Conservation (phyloP, 2,888 invertebrate genomes). For the Sinopyrophorus schimmeli region DNA sequence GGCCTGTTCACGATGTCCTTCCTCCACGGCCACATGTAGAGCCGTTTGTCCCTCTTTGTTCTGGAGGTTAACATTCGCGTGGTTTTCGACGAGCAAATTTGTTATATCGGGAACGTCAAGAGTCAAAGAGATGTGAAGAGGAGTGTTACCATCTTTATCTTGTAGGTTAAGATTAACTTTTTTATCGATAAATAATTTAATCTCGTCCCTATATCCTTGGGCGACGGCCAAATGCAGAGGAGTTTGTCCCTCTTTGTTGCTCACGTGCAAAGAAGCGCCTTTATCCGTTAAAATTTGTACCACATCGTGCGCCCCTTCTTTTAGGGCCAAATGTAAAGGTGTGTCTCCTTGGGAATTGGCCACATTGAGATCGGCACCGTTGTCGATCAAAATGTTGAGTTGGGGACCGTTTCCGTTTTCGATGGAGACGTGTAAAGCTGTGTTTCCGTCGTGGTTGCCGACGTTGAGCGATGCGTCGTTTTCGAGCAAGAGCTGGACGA, state of each 20-base stretch:
- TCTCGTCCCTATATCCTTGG: background rate
- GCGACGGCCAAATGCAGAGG: background rate
- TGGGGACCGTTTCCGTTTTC: background rate
- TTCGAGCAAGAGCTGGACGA: slow-evolving; percentile 31
- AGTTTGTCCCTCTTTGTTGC: background rate
- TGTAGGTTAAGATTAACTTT: background rate
- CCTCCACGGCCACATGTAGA: too few relatives aligned
- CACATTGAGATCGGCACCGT: background rate
- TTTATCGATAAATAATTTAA: background rate
- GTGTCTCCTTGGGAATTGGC: background rate
- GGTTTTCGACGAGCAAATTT: background rate
- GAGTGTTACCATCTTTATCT: background rate
- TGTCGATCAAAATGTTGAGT: background rate
- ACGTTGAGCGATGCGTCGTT: slow-evolving; percentile 35
- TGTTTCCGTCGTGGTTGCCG: slow-evolving; percentile 37
- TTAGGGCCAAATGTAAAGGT: background rate
- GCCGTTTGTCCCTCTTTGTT: too few relatives aligned
- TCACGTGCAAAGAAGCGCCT: background rate
- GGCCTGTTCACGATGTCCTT: too few relatives aligned
- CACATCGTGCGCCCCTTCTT: background rate
- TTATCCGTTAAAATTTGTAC: background rate
- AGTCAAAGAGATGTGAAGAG: background rate
- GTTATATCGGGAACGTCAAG: background rate
- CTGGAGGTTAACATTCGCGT: background rate
- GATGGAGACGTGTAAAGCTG: slow-evolving; percentile 10